These are phyloP conservation scores for Apoderus coryli DNA, from an alignment of 2,888 invertebrate species.

Conservation along the genomic window DNA sequence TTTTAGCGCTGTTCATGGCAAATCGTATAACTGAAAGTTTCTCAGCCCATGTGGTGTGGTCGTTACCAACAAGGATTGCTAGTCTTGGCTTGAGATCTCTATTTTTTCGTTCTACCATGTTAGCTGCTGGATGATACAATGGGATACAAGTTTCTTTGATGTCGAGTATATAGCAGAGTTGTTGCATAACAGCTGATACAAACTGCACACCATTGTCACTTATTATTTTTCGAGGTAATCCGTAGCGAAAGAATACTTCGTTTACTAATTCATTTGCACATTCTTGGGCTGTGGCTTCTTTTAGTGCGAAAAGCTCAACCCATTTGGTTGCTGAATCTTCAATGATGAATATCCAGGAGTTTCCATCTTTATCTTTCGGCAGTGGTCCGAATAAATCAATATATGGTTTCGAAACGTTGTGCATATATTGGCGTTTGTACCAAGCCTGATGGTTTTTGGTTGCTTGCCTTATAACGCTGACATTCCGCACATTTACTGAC, in stretches of 20 bases:
- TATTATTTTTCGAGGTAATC: constrained; percentile 23
- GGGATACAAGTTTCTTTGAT: no score
- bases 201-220: no score
- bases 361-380: constrained; percentile 8
- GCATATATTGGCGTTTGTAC: constrained; percentile 15
- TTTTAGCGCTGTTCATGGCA: constrained; percentile 25
- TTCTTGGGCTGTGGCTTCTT: constrained; percentile 17
- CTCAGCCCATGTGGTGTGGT: constrained; percentile 24
- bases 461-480: constrained; percentile 14
- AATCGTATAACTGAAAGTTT: constrained; percentile 25
- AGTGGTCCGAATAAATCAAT: constrained; percentile 18
- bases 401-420: constrained; percentile 14
- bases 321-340: no score
- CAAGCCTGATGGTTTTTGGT: constrained; percentile 14
- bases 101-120: constrained; percentile 18
- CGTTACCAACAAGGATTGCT: constrained; percentile 19
- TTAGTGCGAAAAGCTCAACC: constrained; percentile 10
- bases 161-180: no score
- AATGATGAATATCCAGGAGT: constrained; percentile 12
- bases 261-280: constrained; percentile 18
- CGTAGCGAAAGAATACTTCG: constrained; percentile 23
- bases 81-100: constrained; percentile 25
- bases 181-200: no score
- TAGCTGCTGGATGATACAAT: no score
- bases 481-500: constrained; percentile 10